Base-by-base conservation (phyloP, 2,113 vertebrate genomes). In the Oryctolagus cuniculus region DNA sequence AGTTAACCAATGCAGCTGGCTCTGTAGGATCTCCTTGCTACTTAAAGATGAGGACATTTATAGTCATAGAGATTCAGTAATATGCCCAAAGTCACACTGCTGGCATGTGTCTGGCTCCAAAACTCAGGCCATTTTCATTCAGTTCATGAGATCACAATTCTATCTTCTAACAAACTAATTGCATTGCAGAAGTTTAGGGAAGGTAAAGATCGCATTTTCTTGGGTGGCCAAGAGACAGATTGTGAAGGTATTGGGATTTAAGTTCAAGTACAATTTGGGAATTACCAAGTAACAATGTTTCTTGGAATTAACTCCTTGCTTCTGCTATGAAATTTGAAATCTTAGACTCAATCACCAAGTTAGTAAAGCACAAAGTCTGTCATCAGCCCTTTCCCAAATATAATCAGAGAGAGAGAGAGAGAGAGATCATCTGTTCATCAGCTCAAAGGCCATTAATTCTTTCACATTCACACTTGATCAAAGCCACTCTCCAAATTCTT, bases 261-360 rank as follows among this genome's bases (percentile, higher is more conserved):
- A 92, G 31, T 36, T 88, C 17, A 85, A 51, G 61, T 67, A 66
- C 10, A 74, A 67, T 36, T 95, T 70, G n/a, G 44, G 38, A 94
- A 87, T 27, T 44, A 86, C 25, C 31, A 82, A 66, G 17, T 87
- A 91, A 24, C n/a, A 81, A 89, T 10, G 4, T 83, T 79, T 89
- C 36, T 87, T 89, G 13, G 61, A 82, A 91, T 85, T 88, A 79
- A 81, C 67, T 90, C 82, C 58, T 93, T 75, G 69, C n/a, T 75
- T 82, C 67, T 89, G 29, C 44, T 16, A 36, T 79, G 69, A 86
- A 58, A 67, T 15, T 92, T 78, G 85, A 70, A 90, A 70, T 80
- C 51, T 82, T 82, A 83, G 29, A 69, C 58, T 94, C 67, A 64
- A 0, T 82, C 58, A 61, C 44, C 29, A 91, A 73, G 61, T 13